Percentiles rank a stretch among this genome's conserved stretches.
Conservation (phyloP, 2,113 vertebrate species). For the Meriones unguiculatus region DNA sequence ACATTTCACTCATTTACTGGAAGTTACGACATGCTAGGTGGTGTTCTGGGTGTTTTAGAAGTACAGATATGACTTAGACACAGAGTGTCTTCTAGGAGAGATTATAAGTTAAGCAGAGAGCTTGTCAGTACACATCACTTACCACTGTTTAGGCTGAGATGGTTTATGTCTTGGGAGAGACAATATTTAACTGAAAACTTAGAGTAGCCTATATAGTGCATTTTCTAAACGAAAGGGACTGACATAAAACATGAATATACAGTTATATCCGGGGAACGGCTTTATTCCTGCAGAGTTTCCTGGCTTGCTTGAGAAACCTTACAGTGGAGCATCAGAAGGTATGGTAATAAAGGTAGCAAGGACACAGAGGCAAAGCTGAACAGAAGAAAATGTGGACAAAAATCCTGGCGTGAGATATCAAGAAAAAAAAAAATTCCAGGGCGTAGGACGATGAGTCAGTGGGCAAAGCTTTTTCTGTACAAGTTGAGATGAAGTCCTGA, state of each 20-base stretch:
- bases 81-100: neutral
- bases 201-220: neutral
- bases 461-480: neutral
- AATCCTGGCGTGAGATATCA: neutral
- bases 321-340: neutral
- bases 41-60: neutral
- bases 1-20: neutral
- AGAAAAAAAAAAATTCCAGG: neutral
- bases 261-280: neutral
- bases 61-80: neutral
- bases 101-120: neutral
- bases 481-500: neutral
- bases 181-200: slow-evolving; percentile 21
- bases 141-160: neutral
- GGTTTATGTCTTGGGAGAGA: neutral
- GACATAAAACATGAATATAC: neutral
- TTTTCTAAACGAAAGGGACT: neutral
- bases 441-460: too few relatives aligned
- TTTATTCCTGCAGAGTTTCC: neutral
- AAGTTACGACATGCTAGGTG: neutral
- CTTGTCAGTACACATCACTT: neutral
- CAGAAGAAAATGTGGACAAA: neutral
- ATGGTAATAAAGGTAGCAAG: neutral
- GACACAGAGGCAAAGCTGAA: neutral
- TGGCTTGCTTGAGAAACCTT: neutral